Base-by-base conservation (phyloP, 1,140 invertebrate genomes). In the Caenorhabditis briggsae region DNA sequence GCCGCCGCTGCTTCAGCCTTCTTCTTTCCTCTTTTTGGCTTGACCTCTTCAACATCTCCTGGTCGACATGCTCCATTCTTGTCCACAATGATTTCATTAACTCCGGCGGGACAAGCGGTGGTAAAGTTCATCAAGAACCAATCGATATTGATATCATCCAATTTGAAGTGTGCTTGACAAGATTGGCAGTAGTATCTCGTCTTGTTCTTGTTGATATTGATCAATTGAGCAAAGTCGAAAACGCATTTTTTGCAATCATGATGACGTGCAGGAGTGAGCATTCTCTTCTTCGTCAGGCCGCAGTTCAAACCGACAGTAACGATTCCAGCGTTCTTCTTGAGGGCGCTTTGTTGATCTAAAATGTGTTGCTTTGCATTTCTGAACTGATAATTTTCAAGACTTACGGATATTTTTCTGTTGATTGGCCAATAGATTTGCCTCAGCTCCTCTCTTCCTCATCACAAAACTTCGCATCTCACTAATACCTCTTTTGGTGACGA, bases 1-100 rank as follows among this genome's bases (percentile, higher is more conserved):
- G 16, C 46, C 3, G 46, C 43, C 50, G 48, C n/a, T 14, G 16
- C 46, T 12, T 43, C 65, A 20, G 6, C 23, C 70, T 78, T 78
- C 46, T 78, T 78, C n/a, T 78, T 78, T 11, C 70, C 70, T n/a
- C 70, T 18, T 12, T 78, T 78, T 25, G 70, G 70, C 46, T 78
- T 78, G 7, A 1, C 9, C 16, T 78, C 70, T n/a, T 78, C 70
- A n/a, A 46, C 12, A 9, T 78, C 70, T 78, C 70, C 70, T 23
- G 70, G 46, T 12, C 70, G 70, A 9, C 43, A 12, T 25, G 2
- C 14, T 48, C 46, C 43, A 78, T 20, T 78, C 46, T 78, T 78
- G 0, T 78, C 70, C 14, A 78, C 70, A 18, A 78, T 78, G 3
- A 78, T 5, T 3, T 78, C 70, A 50, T 48, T 78, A 53, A 78